phyloP scores from a whole-genome alignment of 2,113 vertebrate species.

The Perccottus glenii region DNA sequence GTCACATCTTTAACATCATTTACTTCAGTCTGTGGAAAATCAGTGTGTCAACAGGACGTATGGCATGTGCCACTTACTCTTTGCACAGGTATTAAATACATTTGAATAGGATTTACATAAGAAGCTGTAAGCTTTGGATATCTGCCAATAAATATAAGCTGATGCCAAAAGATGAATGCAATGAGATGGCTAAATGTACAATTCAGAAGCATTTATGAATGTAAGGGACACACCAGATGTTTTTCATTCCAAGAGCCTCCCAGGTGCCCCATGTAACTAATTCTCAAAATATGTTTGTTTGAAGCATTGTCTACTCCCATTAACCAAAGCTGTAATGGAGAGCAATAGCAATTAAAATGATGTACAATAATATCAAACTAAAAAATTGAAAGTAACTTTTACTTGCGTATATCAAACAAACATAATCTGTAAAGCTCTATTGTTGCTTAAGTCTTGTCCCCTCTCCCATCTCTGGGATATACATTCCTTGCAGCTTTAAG shows the following conservation, averaged over 20 bases:
- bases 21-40: slow-evolving; percentile 66
- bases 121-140: slow-evolving; percentile 30
- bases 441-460: slow-evolving; percentile 3
- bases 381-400: too few relatives aligned
- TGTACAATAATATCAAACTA: too few relatives aligned
- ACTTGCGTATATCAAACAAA: too few relatives aligned
- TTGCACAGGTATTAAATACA: slow-evolving; percentile 56
- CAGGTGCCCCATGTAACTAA: not conserved
- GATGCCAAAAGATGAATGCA: slow-evolving; percentile 5
- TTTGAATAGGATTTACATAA: slow-evolving; percentile 57
- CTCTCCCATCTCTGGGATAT: slow-evolving; percentile 41
- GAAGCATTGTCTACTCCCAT: too few relatives aligned
- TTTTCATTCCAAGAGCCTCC: not conserved
- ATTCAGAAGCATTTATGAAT: slow-evolving; percentile 12
- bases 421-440: not conserved
- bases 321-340: too few relatives aligned
- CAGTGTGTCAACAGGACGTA: slow-evolving; percentile 50
- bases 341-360: too few relatives aligned
- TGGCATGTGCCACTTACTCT: slow-evolving; percentile 45
- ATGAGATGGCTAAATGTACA: slow-evolving; percentile 1
- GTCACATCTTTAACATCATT: slow-evolving; percentile 53
- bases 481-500: slow-evolving; percentile 48
- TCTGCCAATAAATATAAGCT: slow-evolving; percentile 15
- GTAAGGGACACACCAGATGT: not conserved
- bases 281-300: slow-evolving; percentile 6